Base-by-base conservation (phyloP, 2,797 vertebrate species). In the Phrynocephalus vlangalii region DNA sequence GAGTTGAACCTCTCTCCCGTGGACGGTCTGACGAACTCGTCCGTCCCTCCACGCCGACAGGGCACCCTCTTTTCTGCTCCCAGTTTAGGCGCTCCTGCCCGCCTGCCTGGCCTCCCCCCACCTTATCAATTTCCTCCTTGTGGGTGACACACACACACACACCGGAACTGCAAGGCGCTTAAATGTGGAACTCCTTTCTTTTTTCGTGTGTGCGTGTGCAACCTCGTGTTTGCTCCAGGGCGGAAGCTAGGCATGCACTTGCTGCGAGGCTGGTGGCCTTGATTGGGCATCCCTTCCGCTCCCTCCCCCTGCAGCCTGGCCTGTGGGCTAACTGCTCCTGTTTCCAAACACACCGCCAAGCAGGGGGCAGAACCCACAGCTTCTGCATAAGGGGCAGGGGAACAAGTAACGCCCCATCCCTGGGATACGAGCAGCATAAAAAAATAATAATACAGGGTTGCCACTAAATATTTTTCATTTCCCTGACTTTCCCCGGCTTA, bases 71-170 rank as follows among this genome's bases (percentile, higher is more conserved):
- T 28, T 28, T 22, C 30, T 76, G 22, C 26, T 56, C 66, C 73
- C 5, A 2, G 3, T 15, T 44, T 15, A 84, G 71, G 85, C 85
- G 82, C 83, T 85, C 33, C 84, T 81, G 22, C 22, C 22, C 5
- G 18, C 38, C 84, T 81, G 22, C 22, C 22, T 9, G 18, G 28
- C 48, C 38, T 38, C 38, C 18, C 60, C 33, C 77, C 56, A 70
- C n/a, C 44, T 68, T 83, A 52, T 70, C 67, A 60, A 76, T 85
- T 90, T 90, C 88, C 88, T 90, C 85, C 63, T 82, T 68, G 82
- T 6, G 5, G 56, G 77, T 80, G 77, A 50, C 68, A 80, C 87
- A 79, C 8, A 30, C 67, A 71, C 26, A 50, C 52, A 48, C 33
- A 48, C 68, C 38, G 66, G 79, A 79, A 86, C 75, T 20, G 38